Evolutionary conservation across 1,140 invertebrate species (phyloP).

Genomic region (Linepithema humile): DNA sequence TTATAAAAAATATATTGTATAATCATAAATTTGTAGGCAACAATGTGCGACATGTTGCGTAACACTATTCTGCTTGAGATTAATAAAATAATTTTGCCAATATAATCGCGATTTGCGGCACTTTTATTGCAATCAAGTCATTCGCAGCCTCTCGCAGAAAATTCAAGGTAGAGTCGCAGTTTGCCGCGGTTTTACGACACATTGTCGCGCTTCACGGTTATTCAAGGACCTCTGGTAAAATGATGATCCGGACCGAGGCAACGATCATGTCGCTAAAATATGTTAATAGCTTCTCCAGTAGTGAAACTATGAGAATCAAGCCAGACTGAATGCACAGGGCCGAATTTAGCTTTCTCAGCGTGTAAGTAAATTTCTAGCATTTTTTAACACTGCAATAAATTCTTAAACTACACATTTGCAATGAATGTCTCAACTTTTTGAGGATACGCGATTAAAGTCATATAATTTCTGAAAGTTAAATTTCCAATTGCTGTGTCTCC

Average conservation of each 20-base stretch:
- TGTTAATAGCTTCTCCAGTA: slow-evolving; percentile 7
- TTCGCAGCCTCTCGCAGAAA: not conserved
- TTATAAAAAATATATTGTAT: too few species aligned
- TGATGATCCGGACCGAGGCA: not conserved
- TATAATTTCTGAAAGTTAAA: not conserved
- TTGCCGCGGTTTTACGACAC: not conserved
- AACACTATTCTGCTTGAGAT: not conserved
- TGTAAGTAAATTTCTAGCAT: not conserved
- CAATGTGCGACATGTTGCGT: not conserved
- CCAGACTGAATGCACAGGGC: slow-evolving; percentile 16
- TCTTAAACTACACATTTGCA: too few species aligned
- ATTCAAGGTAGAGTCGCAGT: not conserved
- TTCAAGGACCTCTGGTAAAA: slow-evolving; percentile 6
- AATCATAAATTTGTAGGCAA: not conserved
- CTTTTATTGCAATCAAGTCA: not conserved
- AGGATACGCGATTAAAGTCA: too few species aligned
- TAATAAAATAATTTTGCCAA: not conserved
- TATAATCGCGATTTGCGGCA: not conserved
- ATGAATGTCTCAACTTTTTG: too few species aligned
- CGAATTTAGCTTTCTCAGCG: not conserved
- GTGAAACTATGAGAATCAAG: slow-evolving; percentile 22
- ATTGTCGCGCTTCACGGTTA: too few species aligned
- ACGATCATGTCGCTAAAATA: slow-evolving; percentile 17
- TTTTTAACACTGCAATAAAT: not conserved
- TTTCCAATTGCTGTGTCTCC: too few species aligned